Evolutionary conservation across 1,140 invertebrate genomes (phyloP), one percentile per base, ranked within the genome.

Genomic region (Popillia japonica): DNA sequence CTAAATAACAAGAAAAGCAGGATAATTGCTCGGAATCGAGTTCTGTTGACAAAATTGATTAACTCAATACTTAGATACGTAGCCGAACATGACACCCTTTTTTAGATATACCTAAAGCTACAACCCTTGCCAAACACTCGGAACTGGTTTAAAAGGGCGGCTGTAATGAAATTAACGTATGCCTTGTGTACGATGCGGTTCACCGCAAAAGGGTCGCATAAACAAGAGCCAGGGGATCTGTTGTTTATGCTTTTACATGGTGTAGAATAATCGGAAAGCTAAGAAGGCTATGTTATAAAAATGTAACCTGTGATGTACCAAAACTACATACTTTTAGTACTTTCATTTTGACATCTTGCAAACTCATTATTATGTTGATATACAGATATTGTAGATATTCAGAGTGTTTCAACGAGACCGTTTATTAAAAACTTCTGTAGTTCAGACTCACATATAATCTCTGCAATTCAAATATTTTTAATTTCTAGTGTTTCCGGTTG

Each of bases 151-250:
- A 17, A 55, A 55, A 55, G 48, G 48, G 48, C 14, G 14, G 14
- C 48, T 55, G 17, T 55, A 55, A 55, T 55, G 48, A 55, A 55
- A 55, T 55, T 55, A 55, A 17, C 48, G 48, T 55, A 55, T n/a
- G 48, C 48, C 48, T 7, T 55, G 48, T 55, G 17, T n/a, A 55
- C 48, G 10, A 55, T 17, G 14, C 6, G 48, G 48, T 55, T 55
- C 17, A 55, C 48, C 48, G 48, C 48, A 55, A n/a, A 55, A 55
- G 48, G 48, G 48, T 55, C 48, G 48, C 14, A 55, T 55, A 55
- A 55, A 55, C 48, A 55, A 55, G 17, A 55, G 48, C 48, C 17
- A 14, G 11, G 11, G 2, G 48, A 55, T 6, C 27, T 34, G 27
- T 34, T 34, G 27, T 34, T 34, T 34, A 55, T 55, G 48, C 48